A percentile compares a stretch with the other conserved stretches of the same genome.
These are phyloP conservation scores for Calliscelio sp. DNA, from an alignment of 2,888 invertebrate genomes.

Conservation along the genomic window DNA sequence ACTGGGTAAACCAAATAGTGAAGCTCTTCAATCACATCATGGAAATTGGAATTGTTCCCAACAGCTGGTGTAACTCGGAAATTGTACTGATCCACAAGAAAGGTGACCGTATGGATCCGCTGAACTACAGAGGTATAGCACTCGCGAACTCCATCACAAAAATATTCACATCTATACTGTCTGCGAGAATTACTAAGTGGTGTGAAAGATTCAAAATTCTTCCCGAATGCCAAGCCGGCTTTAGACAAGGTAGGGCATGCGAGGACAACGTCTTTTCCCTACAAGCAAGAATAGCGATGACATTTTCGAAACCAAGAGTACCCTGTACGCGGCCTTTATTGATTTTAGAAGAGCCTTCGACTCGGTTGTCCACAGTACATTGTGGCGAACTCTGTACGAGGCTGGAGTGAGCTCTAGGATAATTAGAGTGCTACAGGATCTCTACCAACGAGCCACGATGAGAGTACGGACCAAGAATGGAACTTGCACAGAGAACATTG, in stretches of 20 bases:
- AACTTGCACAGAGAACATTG: no score
- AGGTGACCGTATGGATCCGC: conserved; percentile 72
- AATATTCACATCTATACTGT: conserved; percentile 73
- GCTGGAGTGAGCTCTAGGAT: no score
- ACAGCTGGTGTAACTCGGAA: conserved; percentile 48
- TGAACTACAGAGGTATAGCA: conserved; percentile 76
- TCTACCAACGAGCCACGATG: no score
- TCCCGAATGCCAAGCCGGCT: conserved; percentile 75
- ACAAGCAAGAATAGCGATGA: conserved; percentile 41
- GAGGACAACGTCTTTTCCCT: conserved; percentile 75
- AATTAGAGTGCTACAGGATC: no score
- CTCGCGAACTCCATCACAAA: conserved; percentile 77
- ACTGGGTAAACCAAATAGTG: neutral
- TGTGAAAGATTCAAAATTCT: conserved; percentile 65
- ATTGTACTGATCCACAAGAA: conserved; percentile 76
- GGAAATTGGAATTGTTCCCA: neutral
- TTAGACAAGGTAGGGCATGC: conserved; percentile 65
- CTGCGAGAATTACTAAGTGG: conserved; percentile 65
- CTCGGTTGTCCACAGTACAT: no score
- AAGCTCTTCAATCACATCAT: neutral
- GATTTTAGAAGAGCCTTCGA: conserved; percentile 73
- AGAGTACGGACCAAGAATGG: no score
- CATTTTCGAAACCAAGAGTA: conserved; percentile 51
- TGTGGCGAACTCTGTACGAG: no score
- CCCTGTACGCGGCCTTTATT: conserved; percentile 71